Evolutionary conservation across 2,888 invertebrate genomes (phyloP).

Genomic region (Philereme vetulata): DNA sequence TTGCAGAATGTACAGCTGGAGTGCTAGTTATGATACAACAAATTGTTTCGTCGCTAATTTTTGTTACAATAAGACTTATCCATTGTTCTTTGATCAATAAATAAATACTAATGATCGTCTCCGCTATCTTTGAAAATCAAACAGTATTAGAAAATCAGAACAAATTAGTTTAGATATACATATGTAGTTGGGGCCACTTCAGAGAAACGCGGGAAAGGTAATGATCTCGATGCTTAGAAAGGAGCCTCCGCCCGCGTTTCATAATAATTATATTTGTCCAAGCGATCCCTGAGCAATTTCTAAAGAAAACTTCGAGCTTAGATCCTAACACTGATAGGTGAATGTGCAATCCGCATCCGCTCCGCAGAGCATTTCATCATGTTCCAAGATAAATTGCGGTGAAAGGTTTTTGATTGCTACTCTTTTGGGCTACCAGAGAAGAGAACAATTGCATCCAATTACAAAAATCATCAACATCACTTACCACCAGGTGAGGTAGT

Average conservation of each 20-base stretch:
- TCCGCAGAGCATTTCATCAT: background rate
- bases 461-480: too few relatives aligned
- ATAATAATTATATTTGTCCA: constrained; percentile 12
- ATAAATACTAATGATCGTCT: too few relatives aligned
- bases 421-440: background rate
- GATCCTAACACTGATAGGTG: constrained; percentile 10
- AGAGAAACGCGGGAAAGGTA: background rate
- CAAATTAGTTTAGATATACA: constrained; percentile 1
- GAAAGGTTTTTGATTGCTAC: background rate
- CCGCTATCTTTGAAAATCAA: background rate
- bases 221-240: constrained; percentile 6
- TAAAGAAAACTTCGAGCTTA: constrained; percentile 9
- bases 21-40: too few relatives aligned
- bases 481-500: too few relatives aligned
- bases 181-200: background rate
- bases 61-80: too few relatives aligned
- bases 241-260: constrained; percentile 2
- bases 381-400: background rate
- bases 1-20: too few relatives aligned
- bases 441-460: too few relatives aligned
- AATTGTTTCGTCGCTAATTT: too few relatives aligned
- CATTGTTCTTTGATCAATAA: too few relatives aligned
- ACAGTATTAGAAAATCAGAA: background rate
- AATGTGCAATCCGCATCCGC: constrained; percentile 10
- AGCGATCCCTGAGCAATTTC: constrained; percentile 1